Evolutionary conservation across 2,888 invertebrate genomes (phyloP), one percentile per base, ranked within the genome.

Genomic region (Eristalinus aeneus): DNA sequence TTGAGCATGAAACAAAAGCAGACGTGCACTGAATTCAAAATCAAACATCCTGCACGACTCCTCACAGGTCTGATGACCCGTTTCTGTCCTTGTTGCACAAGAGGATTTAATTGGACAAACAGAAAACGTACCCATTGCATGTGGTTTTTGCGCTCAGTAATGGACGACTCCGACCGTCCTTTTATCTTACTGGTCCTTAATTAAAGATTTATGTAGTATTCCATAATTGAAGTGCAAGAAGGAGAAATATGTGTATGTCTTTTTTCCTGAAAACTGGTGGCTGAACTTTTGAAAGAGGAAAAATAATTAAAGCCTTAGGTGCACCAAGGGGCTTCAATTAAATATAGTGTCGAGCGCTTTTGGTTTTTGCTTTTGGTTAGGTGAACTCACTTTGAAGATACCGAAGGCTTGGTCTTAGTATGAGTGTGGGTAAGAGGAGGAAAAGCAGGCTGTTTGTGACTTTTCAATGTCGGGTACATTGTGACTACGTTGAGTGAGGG

Each of bases 101-200:
- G 16, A 16, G 46, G 46, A 60, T 71, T 71, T 71, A 71, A 71
- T 60, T 46, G 60, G 39, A 11, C 39, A 16, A 67, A 54, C 54
- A 54, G 67, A 12, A 54, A 67, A 31, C 31, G 71, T 16, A 20
- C 8, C 12, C 20, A 32, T 12, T 46, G 36, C 34, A 23, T 58
- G 36, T 58, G 69, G 69, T 36, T 69, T 56, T 36, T 9, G 23
- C 56, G 34, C 23, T 23, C 16, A 27, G 10, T 12, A 56, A 27
- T 58, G 16, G 22, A n/a, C 56, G 27, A 10, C 27, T 27, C 34
- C 53, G 20, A 8, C 12, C 5, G 54, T n/a, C n/a, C n/a, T n/a
- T n/a, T n/a, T n/a, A n/a, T n/a, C n/a, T n/a, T n/a, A n/a, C n/a
- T 58, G 36, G 23, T 58, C 34, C 27, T 34, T 56, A 58, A 65